Evolutionary conservation across 2,113 vertebrate species (phyloP).

Genomic region (Todiramphus chloris): DNA sequence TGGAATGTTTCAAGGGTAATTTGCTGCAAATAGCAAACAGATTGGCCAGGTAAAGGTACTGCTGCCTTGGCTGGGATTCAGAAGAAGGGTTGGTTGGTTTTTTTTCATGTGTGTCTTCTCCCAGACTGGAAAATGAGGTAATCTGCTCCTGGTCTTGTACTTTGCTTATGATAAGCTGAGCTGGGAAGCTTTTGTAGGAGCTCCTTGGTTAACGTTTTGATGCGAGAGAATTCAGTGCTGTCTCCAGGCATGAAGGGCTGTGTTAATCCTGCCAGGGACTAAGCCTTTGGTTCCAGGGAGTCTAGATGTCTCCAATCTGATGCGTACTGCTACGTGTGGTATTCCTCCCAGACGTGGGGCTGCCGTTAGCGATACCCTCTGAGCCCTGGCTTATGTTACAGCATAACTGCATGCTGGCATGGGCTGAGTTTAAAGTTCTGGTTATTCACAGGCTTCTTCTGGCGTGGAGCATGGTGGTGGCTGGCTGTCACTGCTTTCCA

Average conservation of each 20-base stretch:
- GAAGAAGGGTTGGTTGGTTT: background rate
- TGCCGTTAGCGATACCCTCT: background rate
- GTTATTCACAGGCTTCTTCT: background rate
- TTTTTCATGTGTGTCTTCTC: background rate
- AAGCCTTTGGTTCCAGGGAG: constrained; percentile 48
- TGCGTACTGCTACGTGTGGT: background rate
- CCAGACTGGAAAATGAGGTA: constrained; percentile 7
- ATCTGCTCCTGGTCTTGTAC: rapidly evolving
- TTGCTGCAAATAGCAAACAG: background rate
- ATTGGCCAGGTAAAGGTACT: background rate
- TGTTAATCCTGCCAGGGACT: background rate
- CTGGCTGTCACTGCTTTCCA: background rate
- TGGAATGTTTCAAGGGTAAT: background rate
- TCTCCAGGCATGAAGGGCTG: background rate
- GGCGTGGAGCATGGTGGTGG: background rate
- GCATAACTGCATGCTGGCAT: background rate
- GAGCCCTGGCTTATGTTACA: constrained; percentile 15
- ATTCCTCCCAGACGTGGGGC: background rate
- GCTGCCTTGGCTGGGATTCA: background rate
- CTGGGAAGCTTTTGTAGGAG: background rate
- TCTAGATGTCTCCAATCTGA: constrained; percentile 21
- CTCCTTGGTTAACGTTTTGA: background rate
- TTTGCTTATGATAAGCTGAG: background rate
- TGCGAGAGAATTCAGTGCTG: background rate
- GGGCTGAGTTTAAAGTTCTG: background rate